phyloP scores from a whole-genome alignment of 2,888 invertebrate species.

The Diabrotica balteata region DNA sequence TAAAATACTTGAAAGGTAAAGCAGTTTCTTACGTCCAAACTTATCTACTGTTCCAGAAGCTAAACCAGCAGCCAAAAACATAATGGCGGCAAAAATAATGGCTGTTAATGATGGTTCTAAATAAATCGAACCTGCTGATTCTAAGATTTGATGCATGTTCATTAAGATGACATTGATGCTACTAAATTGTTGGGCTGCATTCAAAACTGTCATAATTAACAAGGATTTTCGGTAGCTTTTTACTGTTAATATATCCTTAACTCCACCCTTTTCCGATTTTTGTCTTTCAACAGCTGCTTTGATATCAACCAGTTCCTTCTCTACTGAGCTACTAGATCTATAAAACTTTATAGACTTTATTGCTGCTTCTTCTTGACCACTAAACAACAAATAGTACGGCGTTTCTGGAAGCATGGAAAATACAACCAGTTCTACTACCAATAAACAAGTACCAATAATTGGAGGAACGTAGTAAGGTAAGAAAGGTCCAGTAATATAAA shows the following conservation, averaged over 20 bases:
- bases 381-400: constrained; percentile 53
- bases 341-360: constrained; percentile 49
- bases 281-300: constrained; percentile 51
- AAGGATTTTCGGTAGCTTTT: constrained; percentile 55
- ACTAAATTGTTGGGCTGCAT: constrained; percentile 56
- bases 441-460: constrained; percentile 50
- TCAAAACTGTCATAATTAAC: constrained; percentile 55
- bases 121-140: constrained; percentile 53
- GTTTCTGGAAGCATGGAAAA: constrained; percentile 57
- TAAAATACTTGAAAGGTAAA: constrained; percentile 52
- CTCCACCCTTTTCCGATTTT: constrained; percentile 38
- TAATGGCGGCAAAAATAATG: constrained; percentile 54
- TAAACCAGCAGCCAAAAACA: constrained; percentile 51
- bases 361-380: constrained; percentile 49
- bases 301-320: constrained; percentile 54
- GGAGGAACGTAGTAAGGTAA: constrained; percentile 50
- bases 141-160: constrained; percentile 56
- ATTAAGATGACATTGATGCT: constrained; percentile 57
- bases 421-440: constrained; percentile 50
- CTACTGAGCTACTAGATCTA: constrained; percentile 43
- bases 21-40: constrained; percentile 53
- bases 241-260: constrained; percentile 50
- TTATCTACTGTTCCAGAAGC: constrained; percentile 54
- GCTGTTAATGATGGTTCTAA: constrained; percentile 50
- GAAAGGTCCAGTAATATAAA: constrained; percentile 53